Percentiles rank a stretch among this genome's conserved stretches.
Evolutionary conservation across 2,113 vertebrate species (phyloP).

Genomic region (Elaphurus davidianus): DNA sequence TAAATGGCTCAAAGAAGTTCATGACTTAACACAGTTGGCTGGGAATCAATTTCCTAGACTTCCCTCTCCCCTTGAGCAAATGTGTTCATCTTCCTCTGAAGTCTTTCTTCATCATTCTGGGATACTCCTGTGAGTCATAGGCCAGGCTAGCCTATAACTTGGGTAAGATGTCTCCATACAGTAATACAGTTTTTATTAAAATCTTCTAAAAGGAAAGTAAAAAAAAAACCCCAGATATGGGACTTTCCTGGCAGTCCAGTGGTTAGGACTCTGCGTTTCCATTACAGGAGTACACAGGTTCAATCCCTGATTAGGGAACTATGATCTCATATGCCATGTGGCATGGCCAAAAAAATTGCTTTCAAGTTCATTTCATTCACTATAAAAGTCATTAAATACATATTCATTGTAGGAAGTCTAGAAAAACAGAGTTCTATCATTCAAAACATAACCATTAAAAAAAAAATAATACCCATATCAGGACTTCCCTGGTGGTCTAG

Average conservation of each 20-base stretch:
- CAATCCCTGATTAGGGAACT: neutral
- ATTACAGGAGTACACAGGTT: neutral
- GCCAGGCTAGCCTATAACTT: conserved; percentile 23
- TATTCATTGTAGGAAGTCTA: neutral
- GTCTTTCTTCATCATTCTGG: conserved; percentile 28
- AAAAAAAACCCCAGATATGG: neutral
- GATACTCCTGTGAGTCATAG: conserved; percentile 28
- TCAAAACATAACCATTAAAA: neutral
- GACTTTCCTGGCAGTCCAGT: neutral
- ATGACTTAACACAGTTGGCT: neutral
- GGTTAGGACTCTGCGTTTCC: neutral
- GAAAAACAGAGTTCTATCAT: neutral
- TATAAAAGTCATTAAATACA: neutral
- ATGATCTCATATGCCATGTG: neutral
- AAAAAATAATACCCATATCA: neutral
- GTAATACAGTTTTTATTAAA: conserved; percentile 13
- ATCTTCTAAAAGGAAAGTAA: conserved; percentile 21
- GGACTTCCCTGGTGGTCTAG: neutral
- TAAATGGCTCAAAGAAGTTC: neutral
- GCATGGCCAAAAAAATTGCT: neutral
- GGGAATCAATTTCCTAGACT: neutral
- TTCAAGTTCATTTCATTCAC: conserved; percentile 22
- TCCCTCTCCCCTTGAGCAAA: neutral
- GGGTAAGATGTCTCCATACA: neutral
- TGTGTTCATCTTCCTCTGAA: conserved; percentile 45